Conservation (phyloP, 1,140 invertebrate genomes). For the Dinoponera quadriceps region DNA sequence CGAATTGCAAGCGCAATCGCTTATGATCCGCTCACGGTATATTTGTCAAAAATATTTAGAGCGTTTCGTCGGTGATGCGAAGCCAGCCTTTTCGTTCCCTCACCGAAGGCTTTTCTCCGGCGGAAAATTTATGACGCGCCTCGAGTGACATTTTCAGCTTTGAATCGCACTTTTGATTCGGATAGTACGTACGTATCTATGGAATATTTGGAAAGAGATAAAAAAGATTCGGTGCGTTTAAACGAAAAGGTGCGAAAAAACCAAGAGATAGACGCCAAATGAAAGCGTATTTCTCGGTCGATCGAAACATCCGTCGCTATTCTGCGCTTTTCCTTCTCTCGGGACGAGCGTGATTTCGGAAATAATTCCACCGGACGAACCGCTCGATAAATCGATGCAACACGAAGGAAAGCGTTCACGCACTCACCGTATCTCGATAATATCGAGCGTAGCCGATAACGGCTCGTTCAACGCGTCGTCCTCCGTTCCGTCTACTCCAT, state of each 20-base stretch:
- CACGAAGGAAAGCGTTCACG: constrained; percentile 43
- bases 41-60: constrained; percentile 46
- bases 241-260: not conserved
- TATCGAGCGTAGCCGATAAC: constrained; percentile 69
- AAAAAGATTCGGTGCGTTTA: constrained; percentile 22
- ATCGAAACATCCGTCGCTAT: not conserved
- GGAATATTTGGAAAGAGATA: constrained; percentile 16
- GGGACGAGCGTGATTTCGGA: constrained; percentile 13
- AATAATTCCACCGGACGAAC: constrained; percentile 35
- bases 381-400: constrained; percentile 44
- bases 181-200: not conserved
- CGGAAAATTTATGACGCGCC: constrained; percentile 32
- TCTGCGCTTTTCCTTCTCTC: not conserved
- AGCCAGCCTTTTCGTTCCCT: no score
- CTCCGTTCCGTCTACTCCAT: constrained; percentile 52
- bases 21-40: constrained; percentile 22
- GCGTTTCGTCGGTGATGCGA: constrained; percentile 1
- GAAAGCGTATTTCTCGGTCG: constrained; percentile 23
- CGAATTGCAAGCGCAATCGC: constrained; percentile 31
- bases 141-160: constrained; percentile 30
- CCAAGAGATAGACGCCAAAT: constrained; percentile 19
- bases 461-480: constrained; percentile 46
- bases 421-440: constrained; percentile 57
- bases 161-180: constrained; percentile 42
- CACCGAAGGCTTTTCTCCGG: not conserved